Percentiles rank a stretch among this genome's conserved stretches.
Conservation (phyloP, 1,140 invertebrate genomes). For the Drosophila ficusphila region DNA sequence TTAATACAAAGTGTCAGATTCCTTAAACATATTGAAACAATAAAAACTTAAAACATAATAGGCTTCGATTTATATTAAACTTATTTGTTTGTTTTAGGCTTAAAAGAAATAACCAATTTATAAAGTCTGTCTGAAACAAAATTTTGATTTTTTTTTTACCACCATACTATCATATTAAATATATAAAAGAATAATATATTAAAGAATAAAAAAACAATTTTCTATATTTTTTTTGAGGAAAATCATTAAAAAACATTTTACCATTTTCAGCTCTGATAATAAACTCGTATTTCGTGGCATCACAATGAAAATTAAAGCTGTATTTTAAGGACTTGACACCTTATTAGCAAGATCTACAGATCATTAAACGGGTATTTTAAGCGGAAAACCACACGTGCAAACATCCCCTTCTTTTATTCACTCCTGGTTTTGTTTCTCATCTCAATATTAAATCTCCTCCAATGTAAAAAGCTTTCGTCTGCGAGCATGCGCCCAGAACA, state of each 20-base stretch:
- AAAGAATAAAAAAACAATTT: neutral
- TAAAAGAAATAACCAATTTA: too few relatives aligned
- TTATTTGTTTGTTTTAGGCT: too few relatives aligned
- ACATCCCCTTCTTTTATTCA: neutral
- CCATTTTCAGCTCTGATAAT: too few relatives aligned
- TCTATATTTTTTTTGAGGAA: too few relatives aligned
- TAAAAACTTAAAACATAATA: neutral
- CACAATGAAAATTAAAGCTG: neutral
- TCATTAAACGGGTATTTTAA: conserved; percentile 5
- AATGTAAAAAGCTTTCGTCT: conserved; percentile 36
- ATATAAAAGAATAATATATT: neutral
- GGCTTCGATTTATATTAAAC: too few relatives aligned
- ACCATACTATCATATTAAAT: too few relatives aligned
- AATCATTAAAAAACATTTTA: neutral
- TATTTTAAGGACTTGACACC: neutral
- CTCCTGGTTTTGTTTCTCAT: neutral
- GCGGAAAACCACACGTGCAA: neutral
- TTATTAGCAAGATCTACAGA: conserved; percentile 1
- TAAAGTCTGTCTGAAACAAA: too few relatives aligned
- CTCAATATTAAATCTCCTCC: neutral
- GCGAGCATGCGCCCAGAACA: conserved; percentile 47
- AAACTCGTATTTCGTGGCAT: neutral
- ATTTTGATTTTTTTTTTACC: too few relatives aligned
- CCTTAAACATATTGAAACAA: neutral
- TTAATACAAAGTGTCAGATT: neutral